Evolutionary conservation across 1,140 invertebrate species (phyloP), one percentile per base, ranked within the genome.

Genomic region (Calephelis nemesis): DNA sequence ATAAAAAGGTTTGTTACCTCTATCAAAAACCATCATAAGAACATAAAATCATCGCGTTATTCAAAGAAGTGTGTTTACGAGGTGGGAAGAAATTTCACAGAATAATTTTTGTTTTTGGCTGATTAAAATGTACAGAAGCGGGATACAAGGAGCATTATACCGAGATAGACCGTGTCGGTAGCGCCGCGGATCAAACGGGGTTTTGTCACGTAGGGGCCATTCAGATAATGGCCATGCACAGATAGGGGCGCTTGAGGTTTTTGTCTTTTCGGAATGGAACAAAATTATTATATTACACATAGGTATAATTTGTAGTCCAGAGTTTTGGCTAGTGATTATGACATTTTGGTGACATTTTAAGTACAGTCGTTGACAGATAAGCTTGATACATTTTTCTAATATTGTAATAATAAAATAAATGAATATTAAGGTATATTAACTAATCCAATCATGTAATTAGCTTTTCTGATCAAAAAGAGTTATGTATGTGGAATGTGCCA

Each of bases 41-140:
- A 58, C 52, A 58, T 58, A 58, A 58, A 12, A 39, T 58, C 52
- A 39, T 58, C 52, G 15, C 5, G 19, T 30, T 58, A 58, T 58
- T 58, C 19, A 58, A 30, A 58, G 30, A 58, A 58, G 52, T 68
- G 72, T 75, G 63, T 79, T 82, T 84, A 88, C 76, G 80, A 87
- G 70, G 72, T 78, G 74, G 77, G 81, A 80, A 90, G 77, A 75
- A 83, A 84, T 87, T 90, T 87, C 85, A 77, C 72, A 81, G 83
- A 90, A 85, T 81, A 70, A 76, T 73, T 75, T 76, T 74, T 79
- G 77, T 80, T 81, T 83, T 81, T 76, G 76, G 62, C 79, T 89
- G 82, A 88, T 91, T 87, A 89, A 91, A 85, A 91, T 91, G 88
- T 87, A 89, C 78, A 87, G 84, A 82, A 85, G 87, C 82, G 74